Evolutionary conservation across 2,888 invertebrate genomes (phyloP).

Genomic region (Diarsia brunnea): DNA sequence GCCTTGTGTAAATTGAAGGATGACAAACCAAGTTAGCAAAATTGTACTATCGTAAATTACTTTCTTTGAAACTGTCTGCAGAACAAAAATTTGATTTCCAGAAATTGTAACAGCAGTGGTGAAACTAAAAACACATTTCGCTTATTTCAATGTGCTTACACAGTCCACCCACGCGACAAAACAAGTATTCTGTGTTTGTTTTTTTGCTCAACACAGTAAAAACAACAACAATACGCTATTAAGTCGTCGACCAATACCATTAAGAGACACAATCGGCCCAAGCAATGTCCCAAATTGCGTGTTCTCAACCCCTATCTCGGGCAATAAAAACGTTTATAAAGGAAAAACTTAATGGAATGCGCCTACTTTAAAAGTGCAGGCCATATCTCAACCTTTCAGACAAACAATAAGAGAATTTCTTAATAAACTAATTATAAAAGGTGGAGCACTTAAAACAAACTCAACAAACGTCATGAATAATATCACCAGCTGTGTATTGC

Average conservation of each 20-base stretch:
- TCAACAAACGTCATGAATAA: conserved; percentile 87
- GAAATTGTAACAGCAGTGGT: background rate
- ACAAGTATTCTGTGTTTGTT: conserved; percentile 9
- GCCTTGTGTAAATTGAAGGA: background rate
- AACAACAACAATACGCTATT: conserved; percentile 40
- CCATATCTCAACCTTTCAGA: conserved; percentile 67
- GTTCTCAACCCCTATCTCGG: conserved; percentile 43
- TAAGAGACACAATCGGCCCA: conserved; percentile 38
- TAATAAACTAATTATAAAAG: conserved; percentile 84
- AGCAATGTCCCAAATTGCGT: conserved; percentile 50
- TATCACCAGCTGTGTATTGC: conserved; percentile 88
- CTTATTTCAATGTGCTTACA: background rate
- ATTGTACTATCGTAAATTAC: background rate
- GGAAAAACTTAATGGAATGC: conserved; percentile 56
- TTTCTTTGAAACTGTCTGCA: background rate
- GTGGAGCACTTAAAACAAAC: conserved; percentile 84
- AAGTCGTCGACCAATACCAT: conserved; percentile 30
- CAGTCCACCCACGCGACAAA: conserved; percentile 8
- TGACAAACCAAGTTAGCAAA: too few species aligned
- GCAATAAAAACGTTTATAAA: conserved; percentile 56
- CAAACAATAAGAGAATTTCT: conserved; percentile 77
- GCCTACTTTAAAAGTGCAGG: conserved; percentile 65
- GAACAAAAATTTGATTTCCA: background rate
- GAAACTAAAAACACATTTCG: conserved; percentile 1
- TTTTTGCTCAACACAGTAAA: conserved; percentile 34